Base-by-base conservation (phyloP, 2,113 vertebrate genomes). In the Myotis lucifugus region DNA sequence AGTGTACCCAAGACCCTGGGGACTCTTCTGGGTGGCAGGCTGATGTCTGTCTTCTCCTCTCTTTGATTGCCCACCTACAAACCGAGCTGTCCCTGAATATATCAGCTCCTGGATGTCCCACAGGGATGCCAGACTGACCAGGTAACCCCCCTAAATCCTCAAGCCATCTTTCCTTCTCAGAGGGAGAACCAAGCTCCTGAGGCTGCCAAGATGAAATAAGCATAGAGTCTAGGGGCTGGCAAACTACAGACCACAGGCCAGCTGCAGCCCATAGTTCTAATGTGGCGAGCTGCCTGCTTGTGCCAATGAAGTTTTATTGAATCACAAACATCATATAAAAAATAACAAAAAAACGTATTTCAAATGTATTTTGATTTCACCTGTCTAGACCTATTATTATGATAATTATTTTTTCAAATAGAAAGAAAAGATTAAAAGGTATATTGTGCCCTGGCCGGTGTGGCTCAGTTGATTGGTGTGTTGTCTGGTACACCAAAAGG, bases 291-390 rank as follows among this genome's bases (percentile, higher is more conserved):
- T 61, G 25, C n/a, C 56, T 61, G 37, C 25, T 61, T 82, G 25
- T 42, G 32, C 15, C 4, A 82, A 61, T 82, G 19, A 82, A 32
- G 54, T 42, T 61, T 61, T 42, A 42, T 6, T 61, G 37, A 18
- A 37, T 82, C 37, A 61, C 54, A 59, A 18, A 81, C 61, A 61
- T 11, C 42, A 82, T 98, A 90, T 76, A 74, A 98, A 98, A 96
- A 96, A 97, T 69, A 86, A 85, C 94, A 92, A 94, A 95, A 94
- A 98, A 97, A 96, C 48, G 67, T 74, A 73, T 40, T 92, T 86
- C 76, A 79, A 48, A 70, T 25, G 1, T 29, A 81, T 81, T 85
- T 86, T 90, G 6, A 59, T 81, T 86, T 88, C 3, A 66, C 5
- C 64, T 78, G 37, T 81, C 56, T 27, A 79, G 29, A 87, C 1